These are phyloP conservation scores for Onychorhynchus coronatus DNA, from an alignment of 2,113 vertebrate genomes.

Conservation along the genomic window DNA sequence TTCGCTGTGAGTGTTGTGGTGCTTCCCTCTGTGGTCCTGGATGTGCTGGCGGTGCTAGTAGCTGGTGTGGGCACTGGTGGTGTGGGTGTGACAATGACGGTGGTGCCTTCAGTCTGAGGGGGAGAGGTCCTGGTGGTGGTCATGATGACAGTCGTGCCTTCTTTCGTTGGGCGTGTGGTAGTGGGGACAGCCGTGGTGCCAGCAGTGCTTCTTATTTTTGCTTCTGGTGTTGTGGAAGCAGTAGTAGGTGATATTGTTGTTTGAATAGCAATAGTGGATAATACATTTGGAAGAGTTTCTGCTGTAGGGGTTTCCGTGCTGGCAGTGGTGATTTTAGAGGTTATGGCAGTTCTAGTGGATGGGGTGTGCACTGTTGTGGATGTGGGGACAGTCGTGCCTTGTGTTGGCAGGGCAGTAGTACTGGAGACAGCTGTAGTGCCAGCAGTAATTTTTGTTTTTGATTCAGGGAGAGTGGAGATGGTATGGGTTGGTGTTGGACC, in stretches of 20 bases:
- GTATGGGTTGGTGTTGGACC: background rate
- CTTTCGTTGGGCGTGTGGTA: no score
- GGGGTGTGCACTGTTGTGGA: rapidly evolving
- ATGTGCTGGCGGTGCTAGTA: no score
- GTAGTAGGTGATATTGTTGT: background rate
- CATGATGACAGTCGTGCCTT: no score
- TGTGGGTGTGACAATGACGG: no score
- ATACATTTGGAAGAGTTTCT: background rate
- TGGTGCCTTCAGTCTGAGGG: no score
- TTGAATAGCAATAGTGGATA: background rate
- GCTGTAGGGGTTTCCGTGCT: background rate
- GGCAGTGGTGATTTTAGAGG: rapidly evolving
- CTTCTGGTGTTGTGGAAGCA: rapidly evolving
- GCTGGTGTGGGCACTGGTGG: no score
- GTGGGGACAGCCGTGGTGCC: no score
- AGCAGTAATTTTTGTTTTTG: background rate
- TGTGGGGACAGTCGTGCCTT: rapidly evolving
- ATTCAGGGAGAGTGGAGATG: background rate
- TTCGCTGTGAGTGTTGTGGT: no score
- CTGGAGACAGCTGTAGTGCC: rapidly evolving
- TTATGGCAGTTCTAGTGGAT: background rate
- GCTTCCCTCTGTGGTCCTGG: no score
- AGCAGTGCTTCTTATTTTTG: no score
- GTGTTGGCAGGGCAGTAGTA: background rate
- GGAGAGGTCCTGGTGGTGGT: no score